Base-by-base conservation (phyloP, 2,113 vertebrate genomes). In the Uropsilus gracilis region DNA sequence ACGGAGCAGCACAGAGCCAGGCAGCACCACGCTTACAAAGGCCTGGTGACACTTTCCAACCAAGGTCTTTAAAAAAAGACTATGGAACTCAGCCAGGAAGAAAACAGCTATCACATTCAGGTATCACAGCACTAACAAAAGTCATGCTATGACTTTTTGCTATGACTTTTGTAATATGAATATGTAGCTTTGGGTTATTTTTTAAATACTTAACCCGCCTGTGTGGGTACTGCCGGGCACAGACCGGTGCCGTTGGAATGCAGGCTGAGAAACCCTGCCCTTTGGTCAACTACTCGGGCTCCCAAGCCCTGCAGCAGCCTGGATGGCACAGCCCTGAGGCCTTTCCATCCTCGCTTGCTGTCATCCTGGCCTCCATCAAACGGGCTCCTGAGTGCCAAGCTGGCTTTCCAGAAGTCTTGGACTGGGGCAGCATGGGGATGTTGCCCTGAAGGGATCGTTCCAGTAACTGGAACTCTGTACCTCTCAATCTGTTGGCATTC, bases 401-500 rank as follows among this genome's bases (percentile, higher is more conserved):
- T 42, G 68, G 61, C 68, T 85, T 83, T 95, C 61, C 61, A 90
- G 53, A 96, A 90, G 20, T 24, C 86, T 90, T 86, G 20, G 57
- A 78, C 69, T 75, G n/a, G 50, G 30, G 16, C 16, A 82, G 22
- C 66, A 14, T 87, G n/a, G 68, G 37, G 22, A 2, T 44, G 50
- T 61, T 53, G 37, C 39, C 44, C 57, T 91, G 46, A 16, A 76
- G 55, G 66, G 48, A 63, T 53, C 82, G 20, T 95, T 95, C 72
- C 94, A 82, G 92, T 84, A 87, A 86, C 50, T 88, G 77, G 61
- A 88, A 68, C 61, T 59, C 6, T 88, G 4, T 89, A 84, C 3
- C 48, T 95, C 87, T 94, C 22, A 26, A 69, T 94, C 94, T 95
- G 46, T 76, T 87, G 88, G 26, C 76, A 81, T 92, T 87, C 53